Evolutionary conservation across 2,888 invertebrate species (phyloP), one percentile per base, ranked within the genome.

Genomic region (Plebejus melissa): DNA sequence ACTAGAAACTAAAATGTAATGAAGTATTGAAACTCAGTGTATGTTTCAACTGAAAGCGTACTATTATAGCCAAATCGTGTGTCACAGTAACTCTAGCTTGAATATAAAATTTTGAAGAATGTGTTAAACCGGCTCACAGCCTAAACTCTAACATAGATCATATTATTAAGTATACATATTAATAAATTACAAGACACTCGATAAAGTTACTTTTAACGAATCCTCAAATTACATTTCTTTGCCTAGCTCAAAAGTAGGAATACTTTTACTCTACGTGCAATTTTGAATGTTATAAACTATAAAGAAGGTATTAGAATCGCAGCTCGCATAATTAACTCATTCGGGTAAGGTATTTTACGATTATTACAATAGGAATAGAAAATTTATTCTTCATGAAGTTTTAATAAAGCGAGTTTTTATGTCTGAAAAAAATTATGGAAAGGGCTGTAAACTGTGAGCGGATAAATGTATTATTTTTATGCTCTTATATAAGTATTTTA

Each of bases 61-160:
- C 82, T 86, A 65, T 88, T 89, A 87, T 89, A 89, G 93, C 89
- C 92, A 90, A 82, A 88, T 88, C 88, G 87, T 90, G 91, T 93
- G 92, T 93, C 92, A 92, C 93, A 93, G 92, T 89, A 91, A 92
- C 91, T 93, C 92, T 93, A 93, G 93, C 92, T 86, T 93, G 92
- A 90, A 88, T 88, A 88, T 90, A 86, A 87, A 88, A 87, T 89
- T 88, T 89, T 90, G 87, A 89, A 90, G 89, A 90, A 89, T 87
- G 87, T 89, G 88, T 89, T 86, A 84, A 88, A 90, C 90, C 90
- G 92, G 88, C 83, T 90, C 90, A 90, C 91, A 93, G 92, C 91
- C 91, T 93, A 90, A 86, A 86, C 88, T 89, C 90, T 91, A 93
- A 86, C 86, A 80, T 88, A 88, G 84, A 85, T 88, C 32, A 65